Percentiles rank a stretch among this genome's conserved stretches.
phyloP scores from a whole-genome alignment of 2,888 invertebrate genomes.

The Polyommatus iphigenia region DNA sequence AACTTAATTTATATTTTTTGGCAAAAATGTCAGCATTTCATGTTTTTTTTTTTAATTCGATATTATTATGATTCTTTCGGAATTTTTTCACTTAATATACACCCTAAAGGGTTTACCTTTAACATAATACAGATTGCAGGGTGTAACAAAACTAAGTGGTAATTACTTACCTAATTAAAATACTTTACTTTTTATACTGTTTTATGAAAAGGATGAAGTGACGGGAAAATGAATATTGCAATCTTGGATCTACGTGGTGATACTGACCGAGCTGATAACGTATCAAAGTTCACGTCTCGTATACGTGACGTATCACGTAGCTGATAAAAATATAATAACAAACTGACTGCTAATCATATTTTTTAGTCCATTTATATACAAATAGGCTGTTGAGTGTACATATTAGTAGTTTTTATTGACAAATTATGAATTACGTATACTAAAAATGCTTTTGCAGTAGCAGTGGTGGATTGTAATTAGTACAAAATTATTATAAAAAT shows the following conservation, averaged over 20 bases:
- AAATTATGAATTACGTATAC: neutral
- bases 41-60: too few species aligned
- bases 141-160: too few species aligned
- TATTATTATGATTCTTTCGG: too few species aligned
- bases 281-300: constrained; percentile 22
- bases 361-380: neutral
- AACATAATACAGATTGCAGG: too few species aligned
- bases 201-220: neutral
- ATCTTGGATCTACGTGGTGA: constrained; percentile 29
- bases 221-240: neutral
- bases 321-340: constrained; percentile 9
- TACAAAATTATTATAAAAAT: too few species aligned
- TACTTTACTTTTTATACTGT: neutral
- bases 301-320: constrained; percentile 28
- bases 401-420: neutral
- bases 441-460: neutral
- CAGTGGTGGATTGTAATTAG: too few species aligned
- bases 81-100: too few species aligned
- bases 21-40: neutral
- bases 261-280: constrained; percentile 16
- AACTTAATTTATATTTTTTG: neutral
- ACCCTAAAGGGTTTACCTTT: too few species aligned
- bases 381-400: neutral
- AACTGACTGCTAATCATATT: neutral
- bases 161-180: too few species aligned